Evolutionary conservation across 1,140 invertebrate species (phyloP), one percentile per base, ranked within the genome.

Genomic region (Dryas iulia): DNA sequence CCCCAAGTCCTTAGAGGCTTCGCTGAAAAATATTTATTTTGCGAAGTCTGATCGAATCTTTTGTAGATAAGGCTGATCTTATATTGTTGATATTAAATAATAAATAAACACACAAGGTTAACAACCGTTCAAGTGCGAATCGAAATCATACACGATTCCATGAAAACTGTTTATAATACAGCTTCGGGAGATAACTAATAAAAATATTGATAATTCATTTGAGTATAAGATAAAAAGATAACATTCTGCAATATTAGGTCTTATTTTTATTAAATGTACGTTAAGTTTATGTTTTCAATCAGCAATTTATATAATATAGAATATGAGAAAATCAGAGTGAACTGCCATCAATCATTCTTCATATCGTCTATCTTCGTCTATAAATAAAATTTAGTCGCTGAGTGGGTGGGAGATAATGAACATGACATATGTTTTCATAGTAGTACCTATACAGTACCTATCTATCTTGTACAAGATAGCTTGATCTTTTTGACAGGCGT

Each of bases 11-110:
- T 66, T 47, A 60, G 65, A 66, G 65, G 65, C 59, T 59, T 59
- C 14, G 35, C 18, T 59, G 39, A 61, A 64, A 71, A 71, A 71
- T 65, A 57, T 66, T 71, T 66, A 59, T 59, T 71, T 71, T 65
- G 47, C 58, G 62, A 60, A 54, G 52, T 71, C 52, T 26, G 65
- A 61, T 61, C 52, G 47, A 71, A 56, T 61, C 59, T 65, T 63
- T 25, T 57, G 18, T 52, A 39, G 31, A 47, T 47, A 18, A 10
- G 18, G 18, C 6, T 47, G 39, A 47, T 18, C 33, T 35, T 35
- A 47, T 8, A 21, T 8, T 47, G 39, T 47, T 8, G 14, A 18
- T 21, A 47, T 47, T 18, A 8, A 14, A 47, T 47, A 18, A 21
- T 47, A 47, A 21, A 21, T 47, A 47, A 21, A 21, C 18, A 47